Percentiles rank a stretch among this genome's conserved stretches.
phyloP scores from a whole-genome alignment of 2,888 invertebrate species.

The Pinctada fucata region DNA sequence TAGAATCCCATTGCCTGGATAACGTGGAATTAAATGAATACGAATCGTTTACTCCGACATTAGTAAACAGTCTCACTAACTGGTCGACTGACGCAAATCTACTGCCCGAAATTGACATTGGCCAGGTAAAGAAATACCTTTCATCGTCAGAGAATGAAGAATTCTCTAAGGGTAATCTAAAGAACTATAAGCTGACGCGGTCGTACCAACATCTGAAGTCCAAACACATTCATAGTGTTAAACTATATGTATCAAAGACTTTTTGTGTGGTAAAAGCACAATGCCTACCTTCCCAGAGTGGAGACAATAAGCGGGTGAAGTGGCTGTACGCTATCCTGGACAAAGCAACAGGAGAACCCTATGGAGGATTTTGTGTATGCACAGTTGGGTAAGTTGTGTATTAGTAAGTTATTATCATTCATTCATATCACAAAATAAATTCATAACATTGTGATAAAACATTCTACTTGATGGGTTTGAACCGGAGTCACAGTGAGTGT shows the following conservation, averaged over 20 bases:
- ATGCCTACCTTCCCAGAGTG: constrained; percentile 30
- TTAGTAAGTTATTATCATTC: too few species aligned
- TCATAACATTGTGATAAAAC: too few species aligned
- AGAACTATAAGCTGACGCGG: constrained; percentile 23
- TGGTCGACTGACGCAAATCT: constrained; percentile 17
- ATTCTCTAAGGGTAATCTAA: not conserved
- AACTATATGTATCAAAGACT: not conserved
- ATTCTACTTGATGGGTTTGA: too few species aligned
- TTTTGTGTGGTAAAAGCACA: constrained; percentile 29
- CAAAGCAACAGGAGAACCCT: constrained; percentile 27
- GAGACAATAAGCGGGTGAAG: constrained; percentile 13
- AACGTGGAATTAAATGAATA: constrained; percentile 13
- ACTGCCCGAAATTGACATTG: constrained; percentile 14
- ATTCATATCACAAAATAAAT: not conserved
- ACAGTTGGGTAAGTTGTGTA: constrained; percentile 40
- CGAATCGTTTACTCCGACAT: constrained; percentile 11
- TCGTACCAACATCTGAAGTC: constrained; percentile 28
- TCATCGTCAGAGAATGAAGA: not conserved
- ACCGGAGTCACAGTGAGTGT: too few species aligned
- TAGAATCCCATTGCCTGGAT: constrained; percentile 10
- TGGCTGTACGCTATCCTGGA: constrained; percentile 26
- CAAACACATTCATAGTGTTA: constrained; percentile 20
- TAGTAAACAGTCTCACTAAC: not conserved
- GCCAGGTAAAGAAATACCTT: constrained; percentile 26
- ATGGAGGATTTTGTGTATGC: constrained; percentile 36